Evolutionary conservation across 2,797 vertebrate genomes (phyloP).

Genomic region (Notolepis coatsorum): DNA sequence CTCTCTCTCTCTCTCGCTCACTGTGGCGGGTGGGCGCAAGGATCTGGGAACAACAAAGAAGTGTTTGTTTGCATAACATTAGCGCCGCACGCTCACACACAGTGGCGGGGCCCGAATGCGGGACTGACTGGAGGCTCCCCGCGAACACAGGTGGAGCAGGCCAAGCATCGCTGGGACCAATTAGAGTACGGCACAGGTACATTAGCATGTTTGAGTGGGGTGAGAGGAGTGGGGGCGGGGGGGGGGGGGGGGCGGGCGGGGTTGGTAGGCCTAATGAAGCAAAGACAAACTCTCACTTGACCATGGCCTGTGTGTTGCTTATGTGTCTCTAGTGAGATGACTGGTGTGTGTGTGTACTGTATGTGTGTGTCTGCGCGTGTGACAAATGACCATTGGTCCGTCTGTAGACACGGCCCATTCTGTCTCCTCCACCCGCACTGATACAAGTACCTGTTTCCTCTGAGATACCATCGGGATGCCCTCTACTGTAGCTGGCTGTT

Average conservation of each 20-base stretch:
- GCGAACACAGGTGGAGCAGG: conserved; percentile 80
- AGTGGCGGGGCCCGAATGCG: conserved; percentile 70
- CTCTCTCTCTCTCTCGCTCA: too few species aligned
- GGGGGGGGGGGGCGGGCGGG: conserved; percentile 21
- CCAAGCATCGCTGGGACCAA: conserved; percentile 83
- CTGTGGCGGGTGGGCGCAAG: conserved; percentile 59
- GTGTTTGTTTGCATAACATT: conserved; percentile 81
- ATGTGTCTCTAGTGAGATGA: conserved; percentile 37
- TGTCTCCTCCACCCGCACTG: conserved; percentile 5
- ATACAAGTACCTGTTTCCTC: background rate
- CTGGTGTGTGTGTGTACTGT: too few species aligned
- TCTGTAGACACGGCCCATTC: conserved; percentile 13
- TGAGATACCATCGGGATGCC: background rate
- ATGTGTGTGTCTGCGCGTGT: conserved; percentile 48
- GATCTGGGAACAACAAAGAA: conserved; percentile 76
- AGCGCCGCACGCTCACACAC: conserved; percentile 59
- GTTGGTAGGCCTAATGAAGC: conserved; percentile 53
- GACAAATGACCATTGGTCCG: conserved; percentile 65
- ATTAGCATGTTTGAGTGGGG: conserved; percentile 82
- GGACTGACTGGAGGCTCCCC: conserved; percentile 75
- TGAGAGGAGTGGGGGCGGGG: conserved; percentile 20
- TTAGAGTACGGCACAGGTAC: conserved; percentile 80
- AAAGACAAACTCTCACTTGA: conserved; percentile 49
- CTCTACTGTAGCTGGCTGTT: too few species aligned
- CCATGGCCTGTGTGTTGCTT: conserved; percentile 31